These are phyloP conservation scores for Capricornis sumatraensis DNA, from an alignment of 2,113 vertebrate species.

Conservation along the genomic window DNA sequence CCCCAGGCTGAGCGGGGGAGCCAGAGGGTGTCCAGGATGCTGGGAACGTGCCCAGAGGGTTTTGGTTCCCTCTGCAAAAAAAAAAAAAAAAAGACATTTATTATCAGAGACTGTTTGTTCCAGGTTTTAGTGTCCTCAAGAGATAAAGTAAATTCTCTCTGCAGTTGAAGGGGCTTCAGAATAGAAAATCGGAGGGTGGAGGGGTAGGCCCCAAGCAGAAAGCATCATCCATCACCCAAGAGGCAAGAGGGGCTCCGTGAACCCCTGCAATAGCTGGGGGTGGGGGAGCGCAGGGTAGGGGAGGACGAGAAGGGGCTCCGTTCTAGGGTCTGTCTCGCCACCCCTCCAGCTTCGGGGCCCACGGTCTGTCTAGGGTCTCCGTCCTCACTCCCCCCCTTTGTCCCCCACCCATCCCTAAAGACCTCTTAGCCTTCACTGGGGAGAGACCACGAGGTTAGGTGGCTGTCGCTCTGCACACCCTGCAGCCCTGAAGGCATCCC, in stretches of 20 bases:
- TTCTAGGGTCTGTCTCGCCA: background rate
- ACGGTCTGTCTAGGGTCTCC: accelerated
- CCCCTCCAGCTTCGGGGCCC: background rate
- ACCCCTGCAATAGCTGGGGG: accelerated
- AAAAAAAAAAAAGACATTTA: constrained; percentile 47
- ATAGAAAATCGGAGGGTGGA: background rate
- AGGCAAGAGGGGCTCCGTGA: accelerated
- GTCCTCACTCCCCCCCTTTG: background rate
- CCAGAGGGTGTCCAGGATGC: background rate
- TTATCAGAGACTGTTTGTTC: constrained; percentile 53
- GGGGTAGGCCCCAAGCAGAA: background rate
- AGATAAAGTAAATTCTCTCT: constrained; percentile 39
- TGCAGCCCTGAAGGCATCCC: background rate
- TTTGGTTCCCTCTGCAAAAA: constrained; percentile 51
- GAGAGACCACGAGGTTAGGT: background rate
- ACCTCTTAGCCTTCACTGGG: background rate
- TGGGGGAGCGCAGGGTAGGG: background rate
- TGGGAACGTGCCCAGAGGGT: constrained; percentile 49
- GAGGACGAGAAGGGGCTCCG: background rate
- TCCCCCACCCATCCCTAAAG: background rate
- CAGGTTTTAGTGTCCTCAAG: background rate
- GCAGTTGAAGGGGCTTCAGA: background rate
- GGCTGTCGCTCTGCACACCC: too few relatives aligned
- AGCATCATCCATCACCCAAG: background rate
- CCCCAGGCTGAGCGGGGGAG: background rate